phyloP scores from a whole-genome alignment of 2,797 vertebrate species.

The Sandelia bainsii region DNA sequence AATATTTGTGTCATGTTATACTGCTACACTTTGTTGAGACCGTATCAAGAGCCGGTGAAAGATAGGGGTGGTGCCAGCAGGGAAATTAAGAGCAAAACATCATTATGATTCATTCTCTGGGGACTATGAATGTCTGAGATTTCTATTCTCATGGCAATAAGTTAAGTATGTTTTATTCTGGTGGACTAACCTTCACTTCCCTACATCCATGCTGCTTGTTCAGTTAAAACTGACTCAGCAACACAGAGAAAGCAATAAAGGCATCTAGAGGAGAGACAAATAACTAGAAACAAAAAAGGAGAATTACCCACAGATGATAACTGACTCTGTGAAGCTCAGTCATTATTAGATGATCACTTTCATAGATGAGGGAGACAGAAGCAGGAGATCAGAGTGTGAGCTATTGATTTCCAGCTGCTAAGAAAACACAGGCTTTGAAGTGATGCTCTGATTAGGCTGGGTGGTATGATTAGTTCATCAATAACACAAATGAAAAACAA shows the following conservation, averaged over 20 bases:
- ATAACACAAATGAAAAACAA: slow-evolving; percentile 66
- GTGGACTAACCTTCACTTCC: no score
- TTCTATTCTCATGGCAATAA: no score
- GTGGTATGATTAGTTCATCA: slow-evolving; percentile 56
- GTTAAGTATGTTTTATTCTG: no score
- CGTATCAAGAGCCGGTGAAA: no score
- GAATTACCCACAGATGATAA: slow-evolving; percentile 6
- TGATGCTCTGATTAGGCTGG: slow-evolving; percentile 55
- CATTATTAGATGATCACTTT: slow-evolving; percentile 53
- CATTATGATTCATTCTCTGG: no score
- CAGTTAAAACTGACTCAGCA: no score
- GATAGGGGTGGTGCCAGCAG: no score
- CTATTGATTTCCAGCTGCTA: slow-evolving; percentile 48
- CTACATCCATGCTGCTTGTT: no score
- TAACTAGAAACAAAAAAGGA: background rate
- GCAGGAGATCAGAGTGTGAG: slow-evolving; percentile 11
- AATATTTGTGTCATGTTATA: no score
- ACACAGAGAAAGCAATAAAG: background rate
- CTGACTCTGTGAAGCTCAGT: slow-evolving; percentile 6
- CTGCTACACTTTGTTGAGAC: no score
- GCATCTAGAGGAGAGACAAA: background rate
- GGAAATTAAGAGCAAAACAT: no score
- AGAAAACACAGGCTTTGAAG: slow-evolving; percentile 56
- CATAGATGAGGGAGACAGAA: background rate
- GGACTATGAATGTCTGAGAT: no score